Evolutionary conservation across 1,140 invertebrate species (phyloP), one percentile per base, ranked within the genome.

Genomic region (Proales similis): DNA sequence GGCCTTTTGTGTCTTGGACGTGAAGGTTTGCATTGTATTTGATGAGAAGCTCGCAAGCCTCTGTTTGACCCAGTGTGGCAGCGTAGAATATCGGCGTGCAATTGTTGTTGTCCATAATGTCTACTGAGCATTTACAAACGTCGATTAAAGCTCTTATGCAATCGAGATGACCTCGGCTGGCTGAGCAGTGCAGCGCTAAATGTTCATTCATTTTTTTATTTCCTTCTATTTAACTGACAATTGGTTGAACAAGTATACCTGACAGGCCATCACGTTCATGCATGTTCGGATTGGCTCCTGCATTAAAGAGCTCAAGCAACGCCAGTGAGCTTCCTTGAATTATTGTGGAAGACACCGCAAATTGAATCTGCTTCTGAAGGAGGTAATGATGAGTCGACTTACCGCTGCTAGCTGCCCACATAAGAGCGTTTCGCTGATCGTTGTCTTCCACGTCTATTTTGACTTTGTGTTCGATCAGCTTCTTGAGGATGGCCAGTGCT

Each of bases 401-500:
- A 72, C 92, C 93, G 45, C 90, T 88, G 71, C 90, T 94, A 0
- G 92, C 90, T 0, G 92, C 91, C 93, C 93, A 97, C 2, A 97
- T 74, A 26, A 97, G 80, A 1, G 93, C 91, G 67, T 90, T 88
- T 2, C 93, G 77, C 0, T 88, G 87, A 69, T 97, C 91, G 38
- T 86, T 83, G 74, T 98, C 93, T 38, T 82, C 79, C 1, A 86
- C 86, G 67, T 89, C 84, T 1, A 92, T 85, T 49, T 84, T 79
- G 1, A 87, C 85, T 4, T 84, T 83, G 68, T 85, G 83, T 42
- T 83, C 80, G 17, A 95, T 74, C 1, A 95, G 79, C n/a, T 85
- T 85, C 61, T 85, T 82, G 1, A 95, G 78, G 14, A 93, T 86
- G 70, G 86, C 82, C 24, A 90, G 72, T 0, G 87, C 86, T 32